Conservation (phyloP, 2,797 vertebrate species). For the Bothrops alternatus region DNA sequence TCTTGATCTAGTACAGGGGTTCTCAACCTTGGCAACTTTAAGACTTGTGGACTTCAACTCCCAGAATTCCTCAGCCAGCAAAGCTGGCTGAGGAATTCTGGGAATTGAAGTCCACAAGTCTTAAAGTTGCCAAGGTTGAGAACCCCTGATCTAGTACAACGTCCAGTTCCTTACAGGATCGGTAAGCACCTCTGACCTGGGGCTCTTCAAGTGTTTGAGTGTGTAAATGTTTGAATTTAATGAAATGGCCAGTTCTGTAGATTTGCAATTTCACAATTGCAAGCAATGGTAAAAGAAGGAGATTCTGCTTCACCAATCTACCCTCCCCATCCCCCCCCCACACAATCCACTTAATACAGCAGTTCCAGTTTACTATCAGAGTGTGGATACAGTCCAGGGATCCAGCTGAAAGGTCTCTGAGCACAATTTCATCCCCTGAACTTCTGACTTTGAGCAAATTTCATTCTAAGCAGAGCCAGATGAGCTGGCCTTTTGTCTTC, state of each 20-base stretch:
- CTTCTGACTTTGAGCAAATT: conserved; percentile 63
- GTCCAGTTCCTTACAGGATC: neutral
- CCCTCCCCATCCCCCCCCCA: neutral
- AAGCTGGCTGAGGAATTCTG: too few species aligned
- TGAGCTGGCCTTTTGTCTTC: conserved; percentile 45
- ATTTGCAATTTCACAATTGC: conserved; percentile 44
- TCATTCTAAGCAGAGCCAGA: conserved; percentile 66
- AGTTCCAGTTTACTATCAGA: conserved; percentile 57
- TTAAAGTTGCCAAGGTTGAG: too few species aligned
- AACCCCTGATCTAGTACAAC: neutral
- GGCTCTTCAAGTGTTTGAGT: neutral
- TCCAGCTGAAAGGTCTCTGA: conserved; percentile 65
- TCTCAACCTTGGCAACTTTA: too few species aligned
- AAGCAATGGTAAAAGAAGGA: conserved; percentile 36
- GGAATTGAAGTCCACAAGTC: too few species aligned
- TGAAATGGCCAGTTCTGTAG: conserved; percentile 14
- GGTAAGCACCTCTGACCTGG: neutral
- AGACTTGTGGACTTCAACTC: too few species aligned
- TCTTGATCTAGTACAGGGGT: neutral
- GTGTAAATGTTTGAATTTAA: neutral
- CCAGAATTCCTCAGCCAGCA: too few species aligned
- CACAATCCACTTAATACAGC: conserved; percentile 56
- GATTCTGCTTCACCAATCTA: conserved; percentile 12
- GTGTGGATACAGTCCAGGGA: conserved; percentile 56
- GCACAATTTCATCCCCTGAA: conserved; percentile 62